Percentiles rank a stretch among this genome's conserved stretches.
Evolutionary conservation across 2,113 vertebrate genomes (phyloP).

Genomic region (Anolis carolinensis): DNA sequence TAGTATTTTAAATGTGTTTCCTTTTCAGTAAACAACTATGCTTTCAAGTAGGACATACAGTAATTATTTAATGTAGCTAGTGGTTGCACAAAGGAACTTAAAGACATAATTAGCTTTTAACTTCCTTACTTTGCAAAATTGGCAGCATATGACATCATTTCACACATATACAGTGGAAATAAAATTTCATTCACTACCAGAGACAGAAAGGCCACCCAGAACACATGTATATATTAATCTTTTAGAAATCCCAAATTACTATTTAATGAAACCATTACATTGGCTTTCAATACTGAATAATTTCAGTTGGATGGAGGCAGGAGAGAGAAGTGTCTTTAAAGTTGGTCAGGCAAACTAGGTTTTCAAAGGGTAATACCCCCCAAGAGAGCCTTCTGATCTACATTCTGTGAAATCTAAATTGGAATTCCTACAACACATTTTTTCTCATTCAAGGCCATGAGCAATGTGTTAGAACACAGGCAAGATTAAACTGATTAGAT

Average conservation of each 20-base stretch:
- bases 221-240: slow-evolving; percentile 68
- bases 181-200: slow-evolving; percentile 59
- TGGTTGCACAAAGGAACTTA: slow-evolving; percentile 13
- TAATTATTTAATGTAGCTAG: slow-evolving; percentile 34
- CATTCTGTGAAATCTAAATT: slow-evolving; percentile 2
- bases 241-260: slow-evolving; percentile 73
- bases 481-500: neutral
- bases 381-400: neutral
- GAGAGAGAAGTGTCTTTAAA: slow-evolving; percentile 19
- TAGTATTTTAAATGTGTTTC: slow-evolving; percentile 22
- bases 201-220: slow-evolving; percentile 52
- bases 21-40: slow-evolving; percentile 37
- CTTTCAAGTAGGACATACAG: slow-evolving; percentile 35
- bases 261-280: slow-evolving; percentile 69
- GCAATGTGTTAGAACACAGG: neutral
- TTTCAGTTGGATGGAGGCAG: neutral
- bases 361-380: neutral
- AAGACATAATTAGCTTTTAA: slow-evolving; percentile 56
- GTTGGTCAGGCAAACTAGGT: slow-evolving; percentile 31
- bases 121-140: slow-evolving; percentile 19
- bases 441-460: slow-evolving; percentile 17
- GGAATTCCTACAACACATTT: slow-evolving; percentile 8
- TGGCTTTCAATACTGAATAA: slow-evolving; percentile 56
- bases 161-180: slow-evolving; percentile 47
- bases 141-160: slow-evolving; percentile 22